Evolutionary conservation across 2,797 vertebrate genomes (phyloP).

Genomic region (Eutrigla gurnardus): DNA sequence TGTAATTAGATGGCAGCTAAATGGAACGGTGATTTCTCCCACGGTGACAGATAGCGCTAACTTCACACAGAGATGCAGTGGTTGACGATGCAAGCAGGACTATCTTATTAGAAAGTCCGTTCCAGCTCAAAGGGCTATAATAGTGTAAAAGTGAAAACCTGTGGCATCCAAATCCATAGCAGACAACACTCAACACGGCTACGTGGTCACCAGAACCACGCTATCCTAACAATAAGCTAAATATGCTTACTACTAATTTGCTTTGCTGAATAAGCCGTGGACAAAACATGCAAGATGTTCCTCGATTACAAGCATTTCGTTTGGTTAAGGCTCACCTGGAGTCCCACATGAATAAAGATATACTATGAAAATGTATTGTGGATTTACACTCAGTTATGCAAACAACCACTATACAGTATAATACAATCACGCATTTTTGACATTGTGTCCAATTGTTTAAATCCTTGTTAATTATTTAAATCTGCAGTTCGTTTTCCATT

Average conservation of each 20-base stretch:
- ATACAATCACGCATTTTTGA: no score
- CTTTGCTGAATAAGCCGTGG: neutral
- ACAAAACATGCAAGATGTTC: neutral
- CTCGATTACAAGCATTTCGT: neutral
- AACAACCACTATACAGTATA: no score
- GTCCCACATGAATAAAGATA: neutral
- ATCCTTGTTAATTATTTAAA: no score
- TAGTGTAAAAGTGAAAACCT: slow-evolving; percentile 12
- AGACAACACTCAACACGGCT: neutral
- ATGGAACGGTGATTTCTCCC: slow-evolving; percentile 53
- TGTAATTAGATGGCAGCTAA: slow-evolving; percentile 44
- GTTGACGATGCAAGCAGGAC: slow-evolving; percentile 11
- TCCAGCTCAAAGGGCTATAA: slow-evolving; percentile 19
- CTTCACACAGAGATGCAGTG: slow-evolving; percentile 34
- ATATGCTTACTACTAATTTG: neutral
- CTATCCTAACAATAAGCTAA: neutral
- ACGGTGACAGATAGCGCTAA: slow-evolving; percentile 32
- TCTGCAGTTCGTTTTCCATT: no score
- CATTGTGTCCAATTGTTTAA: no score
- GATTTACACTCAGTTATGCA: neutral
- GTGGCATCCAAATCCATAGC: slow-evolving; percentile 25
- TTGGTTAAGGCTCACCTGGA: no score
- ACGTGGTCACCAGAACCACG: neutral
- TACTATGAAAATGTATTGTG: neutral
- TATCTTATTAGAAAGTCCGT: slow-evolving; percentile 23